A percentile compares a stretch with the other conserved stretches of the same genome.
phyloP scores from a whole-genome alignment of 2,113 vertebrate genomes.

The Prinia subflava region DNA sequence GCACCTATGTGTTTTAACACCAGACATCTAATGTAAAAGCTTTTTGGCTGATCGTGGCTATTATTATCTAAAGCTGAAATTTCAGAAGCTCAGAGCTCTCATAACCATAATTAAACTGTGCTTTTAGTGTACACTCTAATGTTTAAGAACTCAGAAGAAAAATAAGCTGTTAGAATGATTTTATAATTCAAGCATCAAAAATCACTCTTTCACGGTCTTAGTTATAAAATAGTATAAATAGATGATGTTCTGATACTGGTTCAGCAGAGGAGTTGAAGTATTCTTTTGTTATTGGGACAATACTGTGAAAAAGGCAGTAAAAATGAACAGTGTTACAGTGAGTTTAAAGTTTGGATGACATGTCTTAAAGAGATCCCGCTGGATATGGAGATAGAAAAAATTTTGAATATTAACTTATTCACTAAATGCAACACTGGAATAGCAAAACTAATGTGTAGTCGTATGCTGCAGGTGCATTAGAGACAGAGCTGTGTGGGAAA shows the following conservation, averaged over 20 bases:
- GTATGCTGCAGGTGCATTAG: not conserved
- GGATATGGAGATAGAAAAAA: not conserved
- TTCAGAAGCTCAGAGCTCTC: not conserved
- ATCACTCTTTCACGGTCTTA: not conserved
- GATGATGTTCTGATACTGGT: not conserved
- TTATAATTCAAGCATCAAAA: not conserved
- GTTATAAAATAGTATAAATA: not conserved
- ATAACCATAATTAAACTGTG: not conserved
- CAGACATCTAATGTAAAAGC: not conserved
- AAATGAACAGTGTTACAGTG: not conserved
- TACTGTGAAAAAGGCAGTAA: not conserved
- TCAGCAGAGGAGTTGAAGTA: not conserved
- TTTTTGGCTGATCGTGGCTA: not conserved
- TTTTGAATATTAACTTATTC: not conserved
- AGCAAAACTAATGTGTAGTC: not conserved
- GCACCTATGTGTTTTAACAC: not conserved
- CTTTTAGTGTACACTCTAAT: not conserved
- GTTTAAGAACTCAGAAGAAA: not conserved
- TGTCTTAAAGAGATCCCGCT: not conserved
- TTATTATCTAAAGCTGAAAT: constrained; percentile 17
- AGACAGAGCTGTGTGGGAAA: not conserved
- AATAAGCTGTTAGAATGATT: not conserved
- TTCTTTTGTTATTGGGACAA: not conserved
- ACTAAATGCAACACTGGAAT: not conserved
- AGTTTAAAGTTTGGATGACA: not conserved